These are phyloP conservation scores for Orgyia antiqua DNA, from an alignment of 2,888 invertebrate species.

Conservation along the genomic window DNA sequence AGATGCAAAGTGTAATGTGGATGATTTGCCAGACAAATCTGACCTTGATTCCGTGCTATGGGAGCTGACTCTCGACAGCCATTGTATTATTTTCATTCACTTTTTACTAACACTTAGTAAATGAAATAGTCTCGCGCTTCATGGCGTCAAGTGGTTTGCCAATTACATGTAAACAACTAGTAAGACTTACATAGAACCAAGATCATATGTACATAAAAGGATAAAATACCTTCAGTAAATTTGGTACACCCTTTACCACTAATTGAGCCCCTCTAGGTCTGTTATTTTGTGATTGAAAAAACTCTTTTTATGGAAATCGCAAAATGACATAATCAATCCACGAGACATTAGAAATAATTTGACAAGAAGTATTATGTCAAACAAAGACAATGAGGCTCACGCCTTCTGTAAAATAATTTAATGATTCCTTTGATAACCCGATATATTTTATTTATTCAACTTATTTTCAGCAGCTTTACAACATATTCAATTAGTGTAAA, in stretches of 20 bases:
- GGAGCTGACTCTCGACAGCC: slow-evolving; percentile 54
- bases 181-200: too few species aligned
- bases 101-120: slow-evolving; percentile 50
- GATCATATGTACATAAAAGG: too few species aligned
- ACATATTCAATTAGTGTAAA: slow-evolving; percentile 38
- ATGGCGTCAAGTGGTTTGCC: slow-evolving; percentile 20
- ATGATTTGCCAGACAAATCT: slow-evolving; percentile 64
- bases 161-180: too few species aligned
- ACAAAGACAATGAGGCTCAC: not conserved
- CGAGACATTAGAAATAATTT: too few species aligned
- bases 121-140: slow-evolving; percentile 35
- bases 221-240: too few species aligned
- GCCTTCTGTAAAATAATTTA: slow-evolving; percentile 10
- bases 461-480: slow-evolving; percentile 35
- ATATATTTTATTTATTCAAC: slow-evolving; percentile 40
- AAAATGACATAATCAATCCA: too few species aligned
- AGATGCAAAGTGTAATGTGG: slow-evolving; percentile 43
- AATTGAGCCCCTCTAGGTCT: too few species aligned
- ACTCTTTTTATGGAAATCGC: too few species aligned
- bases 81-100: slow-evolving; percentile 64
- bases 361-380: not conserved
- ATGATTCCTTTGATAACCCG: slow-evolving; percentile 29
- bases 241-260: too few species aligned
- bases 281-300: too few species aligned
- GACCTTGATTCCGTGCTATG: slow-evolving; percentile 65